Evolutionary conservation across 2,888 invertebrate genomes (phyloP), one percentile per base, ranked within the genome.

Genomic region (Dynastes maya): DNA sequence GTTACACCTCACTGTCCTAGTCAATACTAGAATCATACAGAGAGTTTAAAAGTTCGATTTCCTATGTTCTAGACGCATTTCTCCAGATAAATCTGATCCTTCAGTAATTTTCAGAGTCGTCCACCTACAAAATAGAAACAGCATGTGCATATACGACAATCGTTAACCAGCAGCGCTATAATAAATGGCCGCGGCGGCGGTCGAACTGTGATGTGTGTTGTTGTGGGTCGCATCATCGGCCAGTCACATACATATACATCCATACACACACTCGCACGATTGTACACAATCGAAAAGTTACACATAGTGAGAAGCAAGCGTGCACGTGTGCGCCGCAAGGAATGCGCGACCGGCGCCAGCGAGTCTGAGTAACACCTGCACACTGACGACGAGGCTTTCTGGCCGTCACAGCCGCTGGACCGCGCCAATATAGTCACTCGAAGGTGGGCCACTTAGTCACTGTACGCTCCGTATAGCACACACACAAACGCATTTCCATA

Each of bases 321-420:
- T 87, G 87, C 87, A 86, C 86, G 90, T 90, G 90, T 89, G 87
- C 88, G 86, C 85, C 85, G 85, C 83, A 84, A 86, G 91, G 91
- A 92, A 92, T 92, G 91, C 88, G 89, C 89, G 89, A 88, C 72
- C 90, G 92, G 91, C 92, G 92, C 92, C 92, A 90, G 86, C 89
- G 87, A 91, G 92, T 92, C 92, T 92, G 90, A 86, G 89, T 89
- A 91, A 92, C 92, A 92, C 92, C 92, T 92, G 92, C 91, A 90
- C 72, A 74, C 61, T 74, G 72, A 74, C 90, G 87, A 85, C 85
- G 83, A 83, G 61, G 72, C 72, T 74, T 81, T 84, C 82, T 83
- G 84, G 82, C 81, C 82, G 81, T 77, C 72, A 74, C 72, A 74
- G 72, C 72, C 79, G 82, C 84, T 84, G 85, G 86, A 86, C 86